phyloP scores from a whole-genome alignment of 2,113 vertebrate species.

The Tragelaphus buxtoni region DNA sequence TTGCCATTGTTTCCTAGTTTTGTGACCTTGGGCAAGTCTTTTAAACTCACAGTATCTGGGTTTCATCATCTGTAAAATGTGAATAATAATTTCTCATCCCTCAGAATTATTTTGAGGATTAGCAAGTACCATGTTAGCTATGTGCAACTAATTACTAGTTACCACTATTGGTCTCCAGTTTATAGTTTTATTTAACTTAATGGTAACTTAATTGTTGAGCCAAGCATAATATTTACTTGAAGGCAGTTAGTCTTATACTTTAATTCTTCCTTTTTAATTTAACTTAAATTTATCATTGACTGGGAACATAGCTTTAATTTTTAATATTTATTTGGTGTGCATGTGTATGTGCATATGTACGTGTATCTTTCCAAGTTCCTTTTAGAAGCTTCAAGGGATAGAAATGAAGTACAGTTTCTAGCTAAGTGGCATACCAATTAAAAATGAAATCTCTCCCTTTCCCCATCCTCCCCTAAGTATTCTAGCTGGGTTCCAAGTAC shows the following conservation, averaged over 20 bases:
- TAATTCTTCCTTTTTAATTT: background rate
- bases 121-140: background rate
- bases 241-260: background rate
- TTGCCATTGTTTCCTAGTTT: background rate
- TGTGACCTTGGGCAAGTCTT: background rate
- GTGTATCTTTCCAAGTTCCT: background rate
- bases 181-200: background rate
- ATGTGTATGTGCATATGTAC: no score
- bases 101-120: background rate
- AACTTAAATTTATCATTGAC: background rate
- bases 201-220: background rate
- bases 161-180: background rate
- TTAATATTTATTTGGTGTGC: background rate
- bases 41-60: background rate
- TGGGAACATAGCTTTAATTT: background rate
- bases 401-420: background rate
- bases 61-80: background rate
- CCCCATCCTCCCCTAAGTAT: background rate
- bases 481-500: background rate
- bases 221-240: background rate
- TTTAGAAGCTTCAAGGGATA: background rate
- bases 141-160: background rate
- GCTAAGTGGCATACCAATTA: background rate
- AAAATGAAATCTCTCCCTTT: background rate
- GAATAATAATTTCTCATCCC: background rate